Base-by-base conservation (phyloP, 2,797 vertebrate species). In the Argyrosomus regius region DNA sequence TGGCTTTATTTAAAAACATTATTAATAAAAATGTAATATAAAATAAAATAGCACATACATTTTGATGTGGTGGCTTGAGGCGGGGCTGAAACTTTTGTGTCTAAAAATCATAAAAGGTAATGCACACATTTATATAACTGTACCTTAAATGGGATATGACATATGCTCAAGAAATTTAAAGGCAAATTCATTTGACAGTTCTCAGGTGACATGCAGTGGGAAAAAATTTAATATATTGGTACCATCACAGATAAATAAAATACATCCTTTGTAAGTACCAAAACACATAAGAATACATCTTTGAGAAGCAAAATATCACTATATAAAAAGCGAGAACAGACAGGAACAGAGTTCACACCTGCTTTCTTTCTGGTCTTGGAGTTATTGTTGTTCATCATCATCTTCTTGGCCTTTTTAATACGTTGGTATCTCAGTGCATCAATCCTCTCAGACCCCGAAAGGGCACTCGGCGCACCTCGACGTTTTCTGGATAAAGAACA, bases 381-480 rank as follows among this genome's bases (percentile, higher is more conserved):
- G 90, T 98, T 98, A 96, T 97, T 98, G 96, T 98, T 99, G 93
- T 96, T 96, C 78, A 95, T 89, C 88, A 94, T 97, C 95, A 97
- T 95, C 96, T 98, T 99, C 97, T 99, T 99, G 96, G 96, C 96
- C 97, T 98, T 99, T 96, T 97, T 98, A 95, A 98, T 95, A 93
- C 98, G 97, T 96, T 99, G 97, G 95, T 98, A 98, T 97, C 96
- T 97, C 96, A 99, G 96, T 96, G 96, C 97, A 96, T 99, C 97
- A 88, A 97, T 96, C 96, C 98, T 99, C 98, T 99, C 98, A 98
- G 98, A 97, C 96, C 96, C 97, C 92, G 97, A 97, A 97, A 97
- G 94, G 85, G 96, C 96, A 96, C 95, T 95, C 84, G 65, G 85
- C 85, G 87, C 94, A 95, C 94, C 95, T 95, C 94, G 92, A 93